Evolutionary conservation across 2,113 vertebrate species (phyloP), one percentile per base, ranked within the genome.

Genomic region (Chloropsis cyanopogon): DNA sequence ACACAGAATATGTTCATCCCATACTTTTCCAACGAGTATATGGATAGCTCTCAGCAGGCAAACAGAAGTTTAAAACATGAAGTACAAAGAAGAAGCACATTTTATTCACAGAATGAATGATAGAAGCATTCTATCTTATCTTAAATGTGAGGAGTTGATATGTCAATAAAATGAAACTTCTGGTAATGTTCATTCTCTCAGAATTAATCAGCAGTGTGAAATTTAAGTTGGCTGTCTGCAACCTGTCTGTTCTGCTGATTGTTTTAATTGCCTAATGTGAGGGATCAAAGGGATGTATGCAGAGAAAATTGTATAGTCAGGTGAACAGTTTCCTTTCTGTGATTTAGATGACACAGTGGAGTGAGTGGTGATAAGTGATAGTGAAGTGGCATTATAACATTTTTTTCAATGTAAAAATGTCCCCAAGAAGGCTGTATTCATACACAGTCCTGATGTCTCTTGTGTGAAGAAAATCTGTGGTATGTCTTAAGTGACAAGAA

Each of bases 171-270:
- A 93, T 85, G 29, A 85, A 94, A 91, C 14, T 90, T 89, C 66
- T 85, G 63, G 54, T 93, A 80, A 31, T 33, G 13, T 88, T 94
- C 31, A 64, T 83, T 89, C 53, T 82, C 52, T 88, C 70, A 81
- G 78, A 91, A 88, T 92, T 93, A 95, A 93, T 91, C 78, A 91
- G 12, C 64, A 90, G 82, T 73, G 49, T 93, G 87, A 93, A 92
- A 84, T 76, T 88, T 41, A 87, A 87, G 61, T 76, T 89, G 65
- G 60, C 83, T 85, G 49, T 46, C 61, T 92, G 25, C 70, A 93
- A 64, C 72, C 19, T 96, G 80, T 85, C 81, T 93, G 13, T 88
- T 90, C 77, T 82, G 44, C 15, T 88, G 59, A 50, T 91, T 92
- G 39, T 86, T 88, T 93, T 79, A 82, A 81, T 85, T 95, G 94